Evolutionary conservation across 2,797 vertebrate genomes (phyloP).

Genomic region (Enteromius trimaculatus): DNA sequence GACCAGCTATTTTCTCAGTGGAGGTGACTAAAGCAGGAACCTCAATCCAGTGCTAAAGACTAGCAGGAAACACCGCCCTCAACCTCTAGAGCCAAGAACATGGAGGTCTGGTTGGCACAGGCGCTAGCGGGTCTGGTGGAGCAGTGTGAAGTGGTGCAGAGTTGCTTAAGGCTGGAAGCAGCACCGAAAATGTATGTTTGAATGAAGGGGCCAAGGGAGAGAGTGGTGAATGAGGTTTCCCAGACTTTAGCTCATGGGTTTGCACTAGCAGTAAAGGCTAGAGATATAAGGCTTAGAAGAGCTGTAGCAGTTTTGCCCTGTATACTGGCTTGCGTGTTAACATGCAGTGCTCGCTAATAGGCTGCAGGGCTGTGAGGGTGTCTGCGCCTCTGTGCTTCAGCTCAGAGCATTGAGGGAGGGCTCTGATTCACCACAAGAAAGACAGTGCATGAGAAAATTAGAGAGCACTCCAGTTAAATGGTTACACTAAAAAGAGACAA

Average conservation of each 20-base stretch:
- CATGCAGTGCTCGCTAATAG: conserved; percentile 49
- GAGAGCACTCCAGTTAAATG: conserved; percentile 80
- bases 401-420: conserved; percentile 72
- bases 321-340: conserved; percentile 41
- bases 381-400: conserved; percentile 62
- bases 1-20: conserved; percentile 11
- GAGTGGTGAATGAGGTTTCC: conserved; percentile 42
- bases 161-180: conserved; percentile 32
- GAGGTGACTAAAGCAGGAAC: conserved; percentile 25
- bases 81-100: conserved; percentile 34
- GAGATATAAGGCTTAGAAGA: conserved; percentile 8
- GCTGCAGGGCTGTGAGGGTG: conserved; percentile 57
- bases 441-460: conserved; percentile 79
- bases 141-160: conserved; percentile 31
- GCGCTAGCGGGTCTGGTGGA: conserved; percentile 30
- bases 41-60: conserved; percentile 23
- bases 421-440: conserved; percentile 82
- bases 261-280: not conserved
- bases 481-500: conserved; percentile 74
- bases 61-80: conserved; percentile 36
- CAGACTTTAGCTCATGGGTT: not conserved
- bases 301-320: conserved; percentile 11
- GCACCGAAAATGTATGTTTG: conserved; percentile 37
- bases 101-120: conserved; percentile 53
- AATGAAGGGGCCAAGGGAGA: conserved; percentile 38